Evolutionary conservation across 2,113 vertebrate species (phyloP), one percentile per base, ranked within the genome.

Genomic region (Plecotus auritus): DNA sequence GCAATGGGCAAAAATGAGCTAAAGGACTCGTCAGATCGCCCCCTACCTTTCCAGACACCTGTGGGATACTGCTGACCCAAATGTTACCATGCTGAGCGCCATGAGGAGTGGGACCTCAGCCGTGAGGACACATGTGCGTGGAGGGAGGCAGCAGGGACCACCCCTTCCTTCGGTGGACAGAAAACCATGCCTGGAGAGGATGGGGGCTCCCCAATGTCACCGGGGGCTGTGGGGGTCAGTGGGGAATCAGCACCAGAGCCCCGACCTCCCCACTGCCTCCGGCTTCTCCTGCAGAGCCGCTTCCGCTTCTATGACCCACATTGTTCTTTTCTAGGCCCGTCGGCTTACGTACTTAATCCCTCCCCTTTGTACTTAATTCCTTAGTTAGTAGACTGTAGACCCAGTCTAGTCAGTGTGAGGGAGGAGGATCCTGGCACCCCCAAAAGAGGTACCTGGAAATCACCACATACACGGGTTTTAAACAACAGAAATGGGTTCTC

Each of bases 271-370:
- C 0, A 0, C 13, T 9, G 3, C 14, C 23, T 47, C 35, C n/a
- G 32, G 77, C 18, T 13, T 64, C 42, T 37, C 49, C 51, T 3
- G 0, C 3, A 1, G 7, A 56, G 54, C 67, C 1, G 20, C 66
- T 0, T 8, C 1, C 18, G 42, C 23, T 3, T 2, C 32, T 30
- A 0, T 1, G 16, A 17, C 18, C 9, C 14, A 4, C 16, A 1
- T 5, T 51, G 22, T 23, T 20, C 7, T 5, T 51, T 23, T 26
- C 11, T 8, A 0, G 0, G 1, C 84, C 40, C 23, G 6, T 4
- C 3, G 5, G 13, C 49, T 59, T 37, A 2, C 2, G 5, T 40
- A 8, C 35, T 4, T 28, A 17, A 17, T 42, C 18, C 66, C 54
- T 88, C 9, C 54, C 37, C 61, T 18, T 12, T 5, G 12, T 22